Conservation (phyloP, 2,113 vertebrate genomes). For the Cebidichthys violaceus region DNA sequence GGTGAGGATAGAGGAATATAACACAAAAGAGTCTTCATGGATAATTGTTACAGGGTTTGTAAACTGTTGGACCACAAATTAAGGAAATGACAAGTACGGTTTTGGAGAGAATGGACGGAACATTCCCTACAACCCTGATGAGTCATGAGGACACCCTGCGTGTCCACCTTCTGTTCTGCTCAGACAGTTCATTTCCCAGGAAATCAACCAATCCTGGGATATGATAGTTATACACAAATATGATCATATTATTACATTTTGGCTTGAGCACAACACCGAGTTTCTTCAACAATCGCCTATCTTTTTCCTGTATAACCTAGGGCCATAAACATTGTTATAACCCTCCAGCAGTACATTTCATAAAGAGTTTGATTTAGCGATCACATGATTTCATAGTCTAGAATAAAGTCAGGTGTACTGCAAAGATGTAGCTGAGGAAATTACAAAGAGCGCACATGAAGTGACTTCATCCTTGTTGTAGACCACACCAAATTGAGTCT, state of each 20-base stretch:
- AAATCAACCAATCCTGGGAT: conserved; percentile 23
- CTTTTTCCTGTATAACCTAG: background rate
- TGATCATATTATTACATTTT: background rate
- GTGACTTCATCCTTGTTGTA: background rate
- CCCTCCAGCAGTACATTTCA: background rate
- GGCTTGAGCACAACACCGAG: background rate
- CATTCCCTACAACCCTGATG: conserved; percentile 40
- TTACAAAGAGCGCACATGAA: too few species aligned
- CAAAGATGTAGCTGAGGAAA: too few species aligned
- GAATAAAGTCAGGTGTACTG: background rate
- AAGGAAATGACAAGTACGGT: conserved; percentile 21
- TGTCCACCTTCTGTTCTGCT: conserved; percentile 74
- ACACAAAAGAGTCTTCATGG: background rate
- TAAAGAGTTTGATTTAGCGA: background rate
- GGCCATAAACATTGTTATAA: background rate
- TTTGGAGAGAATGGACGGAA: conserved; percentile 10
- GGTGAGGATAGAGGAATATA: background rate
- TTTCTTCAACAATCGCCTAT: background rate
- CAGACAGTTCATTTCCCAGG: conserved; percentile 30
- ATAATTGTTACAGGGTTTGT: background rate
- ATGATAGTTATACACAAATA: background rate
- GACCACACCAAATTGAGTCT: background rate
- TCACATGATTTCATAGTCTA: background rate
- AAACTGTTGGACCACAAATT: background rate
- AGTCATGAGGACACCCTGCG: conserved; percentile 60